These are phyloP conservation scores for Gouania willdenowi DNA, from an alignment of 2,797 vertebrate species.

Conservation along the genomic window DNA sequence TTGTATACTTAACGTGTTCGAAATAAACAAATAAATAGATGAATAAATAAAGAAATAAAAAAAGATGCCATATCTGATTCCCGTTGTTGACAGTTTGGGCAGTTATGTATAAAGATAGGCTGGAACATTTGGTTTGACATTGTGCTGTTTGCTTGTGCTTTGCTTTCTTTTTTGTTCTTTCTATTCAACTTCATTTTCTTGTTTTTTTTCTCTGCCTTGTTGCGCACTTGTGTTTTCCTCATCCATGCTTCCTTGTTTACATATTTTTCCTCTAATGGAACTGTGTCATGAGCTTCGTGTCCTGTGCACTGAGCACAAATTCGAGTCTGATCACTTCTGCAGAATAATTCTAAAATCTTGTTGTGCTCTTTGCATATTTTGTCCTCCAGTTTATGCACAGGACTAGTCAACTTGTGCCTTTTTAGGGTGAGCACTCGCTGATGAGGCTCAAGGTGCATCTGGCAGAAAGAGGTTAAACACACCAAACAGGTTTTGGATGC, in stretches of 20 bases:
- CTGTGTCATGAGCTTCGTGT: slow-evolving; percentile 16
- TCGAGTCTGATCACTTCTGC: slow-evolving; percentile 14
- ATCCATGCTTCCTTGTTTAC: slow-evolving; percentile 9
- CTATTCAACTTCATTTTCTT: too few relatives aligned
- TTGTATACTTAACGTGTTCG: too few relatives aligned
- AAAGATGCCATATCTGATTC: too few relatives aligned
- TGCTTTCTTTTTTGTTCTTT: too few relatives aligned
- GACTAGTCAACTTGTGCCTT: slow-evolving; percentile 40
- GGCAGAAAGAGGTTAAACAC: slow-evolving; percentile 43
- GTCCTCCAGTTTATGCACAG: slow-evolving; percentile 31
- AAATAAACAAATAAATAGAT: too few relatives aligned
- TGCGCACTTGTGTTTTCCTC: too few relatives aligned
- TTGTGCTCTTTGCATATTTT: slow-evolving; percentile 45
- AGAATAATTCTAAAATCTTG: slow-evolving; percentile 31
- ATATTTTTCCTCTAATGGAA: slow-evolving; percentile 21
- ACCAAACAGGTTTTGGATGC: slow-evolving; percentile 53
- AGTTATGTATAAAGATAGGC: too few relatives aligned
- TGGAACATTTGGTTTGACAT: not conserved
- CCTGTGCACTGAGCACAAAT: slow-evolving; percentile 40
- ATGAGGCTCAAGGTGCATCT: slow-evolving; percentile 42
- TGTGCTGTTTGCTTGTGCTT: not conserved
- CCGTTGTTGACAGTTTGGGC: too few relatives aligned
- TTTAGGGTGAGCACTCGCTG: slow-evolving; percentile 25
- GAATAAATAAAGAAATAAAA: too few relatives aligned
- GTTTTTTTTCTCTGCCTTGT: too few relatives aligned